These are phyloP conservation scores for Rhagium mordax DNA, from an alignment of 2,888 invertebrate genomes.

Conservation along the genomic window DNA sequence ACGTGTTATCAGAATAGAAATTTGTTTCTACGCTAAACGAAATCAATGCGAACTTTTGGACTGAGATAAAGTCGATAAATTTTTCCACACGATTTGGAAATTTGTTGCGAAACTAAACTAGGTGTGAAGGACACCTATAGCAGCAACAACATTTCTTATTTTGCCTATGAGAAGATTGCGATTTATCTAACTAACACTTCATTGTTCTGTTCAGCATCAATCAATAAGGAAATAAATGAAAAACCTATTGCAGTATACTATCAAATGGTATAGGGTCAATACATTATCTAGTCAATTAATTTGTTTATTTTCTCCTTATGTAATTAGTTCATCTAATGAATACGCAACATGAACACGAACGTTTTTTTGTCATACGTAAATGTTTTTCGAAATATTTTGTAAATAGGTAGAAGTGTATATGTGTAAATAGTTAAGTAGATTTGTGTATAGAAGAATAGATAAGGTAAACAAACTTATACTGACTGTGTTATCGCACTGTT, in stretches of 20 bases:
- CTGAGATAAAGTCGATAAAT: conserved; percentile 43
- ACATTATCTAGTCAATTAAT: conserved; percentile 47
- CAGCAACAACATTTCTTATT: neutral
- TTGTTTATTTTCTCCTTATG: conserved; percentile 29
- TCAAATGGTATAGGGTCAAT: conserved; percentile 14
- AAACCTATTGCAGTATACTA: conserved; percentile 18
- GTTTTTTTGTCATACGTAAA: conserved; percentile 36
- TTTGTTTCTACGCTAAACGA: conserved; percentile 23
- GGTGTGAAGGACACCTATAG: conserved; percentile 9
- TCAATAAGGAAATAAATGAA: conserved; percentile 5
- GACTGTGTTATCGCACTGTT: conserved; percentile 55
- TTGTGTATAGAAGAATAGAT: conserved; percentile 57
- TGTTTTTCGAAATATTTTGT: conserved; percentile 49
- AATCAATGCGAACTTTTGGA: conserved; percentile 42
- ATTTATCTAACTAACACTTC: too few relatives aligned
- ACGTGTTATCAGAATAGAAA: conserved; percentile 40
- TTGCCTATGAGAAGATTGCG: neutral
- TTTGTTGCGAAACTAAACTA: neutral
- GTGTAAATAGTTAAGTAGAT: conserved; percentile 59
- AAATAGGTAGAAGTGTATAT: conserved; percentile 57
- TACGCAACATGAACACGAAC: conserved; percentile 23
- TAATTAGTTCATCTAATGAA: neutral
- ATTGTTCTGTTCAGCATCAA: neutral
- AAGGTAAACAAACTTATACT: conserved; percentile 49
- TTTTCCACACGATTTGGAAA: conserved; percentile 9